Conservation (phyloP, 1,140 invertebrate species). For the Cylas formicarius region DNA sequence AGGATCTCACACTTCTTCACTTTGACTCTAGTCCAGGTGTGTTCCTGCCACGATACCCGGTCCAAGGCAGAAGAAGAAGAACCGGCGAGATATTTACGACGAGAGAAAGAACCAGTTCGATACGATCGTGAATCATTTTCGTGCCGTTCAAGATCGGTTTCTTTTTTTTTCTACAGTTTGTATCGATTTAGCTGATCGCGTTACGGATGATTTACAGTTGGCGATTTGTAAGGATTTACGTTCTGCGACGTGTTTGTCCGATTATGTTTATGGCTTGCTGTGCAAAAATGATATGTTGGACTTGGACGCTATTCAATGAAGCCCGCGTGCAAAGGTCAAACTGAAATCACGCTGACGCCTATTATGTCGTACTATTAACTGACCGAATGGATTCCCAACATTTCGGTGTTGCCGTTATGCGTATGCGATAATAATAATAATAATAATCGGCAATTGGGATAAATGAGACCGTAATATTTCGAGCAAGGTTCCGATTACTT, state of each 20-base stretch:
- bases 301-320: no score
- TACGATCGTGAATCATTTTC: constrained; percentile 13
- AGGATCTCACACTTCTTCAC: constrained; percentile 22
- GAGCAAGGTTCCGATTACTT: no score
- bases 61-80: constrained; percentile 4
- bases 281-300: constrained; percentile 20
- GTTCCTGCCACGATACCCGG: constrained; percentile 6
- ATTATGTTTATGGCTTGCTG: constrained; percentile 26
- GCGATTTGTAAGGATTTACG: constrained; percentile 33
- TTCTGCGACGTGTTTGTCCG: constrained; percentile 22
- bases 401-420: no score
- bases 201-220: constrained; percentile 26
- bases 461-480: no score
- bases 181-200: constrained; percentile 13
- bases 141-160: constrained; percentile 8
- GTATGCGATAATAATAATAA: no score
- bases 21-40: constrained; percentile 18
- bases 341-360: no score
- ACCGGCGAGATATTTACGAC: constrained; percentile 16
- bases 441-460: no score
- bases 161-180: no score
- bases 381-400: no score
- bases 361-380: no score
- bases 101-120: constrained; percentile 18
- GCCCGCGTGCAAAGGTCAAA: no score